A percentile compares a stretch with the other conserved stretches of the same genome.
These are phyloP conservation scores for Meleagris gallopavo DNA, from an alignment of 2,113 vertebrate genomes.

Conservation along the genomic window DNA sequence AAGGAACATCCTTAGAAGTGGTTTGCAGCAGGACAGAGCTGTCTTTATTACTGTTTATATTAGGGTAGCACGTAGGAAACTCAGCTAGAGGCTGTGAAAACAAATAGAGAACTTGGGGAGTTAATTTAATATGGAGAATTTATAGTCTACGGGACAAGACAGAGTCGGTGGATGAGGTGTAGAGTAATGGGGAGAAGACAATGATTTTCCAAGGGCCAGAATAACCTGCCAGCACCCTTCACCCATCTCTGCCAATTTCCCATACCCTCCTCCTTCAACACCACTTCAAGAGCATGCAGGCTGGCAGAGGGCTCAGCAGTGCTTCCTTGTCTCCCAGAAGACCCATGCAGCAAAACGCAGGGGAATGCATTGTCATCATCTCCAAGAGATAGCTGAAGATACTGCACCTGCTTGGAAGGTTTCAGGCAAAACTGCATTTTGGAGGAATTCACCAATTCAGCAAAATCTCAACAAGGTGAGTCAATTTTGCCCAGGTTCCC, in stretches of 20 bases:
- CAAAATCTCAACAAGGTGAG: conserved; percentile 66
- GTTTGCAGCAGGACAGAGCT: conserved; percentile 56
- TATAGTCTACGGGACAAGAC: conserved; percentile 31
- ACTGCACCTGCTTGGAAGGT: conserved; percentile 60
- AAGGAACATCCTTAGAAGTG: conserved; percentile 60
- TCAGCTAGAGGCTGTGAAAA: conserved; percentile 70
- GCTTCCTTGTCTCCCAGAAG: background rate
- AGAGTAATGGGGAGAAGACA: conserved; percentile 36
- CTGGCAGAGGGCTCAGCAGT: background rate
- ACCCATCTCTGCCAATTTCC: background rate
- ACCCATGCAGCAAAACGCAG: background rate
- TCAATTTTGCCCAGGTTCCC: conserved; percentile 70
- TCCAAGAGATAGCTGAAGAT: conserved; percentile 58
- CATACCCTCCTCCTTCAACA: background rate
- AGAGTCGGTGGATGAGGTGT: conserved; percentile 27
- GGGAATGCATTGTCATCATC: background rate
- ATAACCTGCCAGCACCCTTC: conserved; percentile 43
- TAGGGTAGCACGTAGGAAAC: conserved; percentile 63
- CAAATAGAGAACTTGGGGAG: conserved; percentile 48
- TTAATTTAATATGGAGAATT: conserved; percentile 37
- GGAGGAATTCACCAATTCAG: conserved; percentile 71
- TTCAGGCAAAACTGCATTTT: conserved; percentile 67
- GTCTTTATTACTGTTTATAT: conserved; percentile 32
- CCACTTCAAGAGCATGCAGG: background rate
- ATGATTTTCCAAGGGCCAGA: conserved; percentile 43